These are phyloP conservation scores for Xiphorhynchus erythropygius DNA, from an alignment of 2,797 vertebrate species.

Conservation along the genomic window DNA sequence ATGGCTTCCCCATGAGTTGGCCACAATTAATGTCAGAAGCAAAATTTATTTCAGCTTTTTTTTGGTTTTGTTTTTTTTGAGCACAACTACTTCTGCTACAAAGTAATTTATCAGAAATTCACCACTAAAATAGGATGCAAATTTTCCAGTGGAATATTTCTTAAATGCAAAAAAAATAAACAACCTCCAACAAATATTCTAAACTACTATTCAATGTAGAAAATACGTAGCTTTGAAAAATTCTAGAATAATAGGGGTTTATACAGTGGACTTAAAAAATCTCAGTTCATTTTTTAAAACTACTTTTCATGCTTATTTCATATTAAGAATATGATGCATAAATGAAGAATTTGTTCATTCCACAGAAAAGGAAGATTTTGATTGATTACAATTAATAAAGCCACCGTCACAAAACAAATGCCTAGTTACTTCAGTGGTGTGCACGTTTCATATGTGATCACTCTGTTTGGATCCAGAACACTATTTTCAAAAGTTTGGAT, in stretches of 20 bases:
- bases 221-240: not conserved
- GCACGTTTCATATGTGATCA: not conserved
- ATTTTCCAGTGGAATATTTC: not conserved
- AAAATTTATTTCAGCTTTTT: not conserved
- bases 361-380: not conserved
- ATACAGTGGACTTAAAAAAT: not conserved
- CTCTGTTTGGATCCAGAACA: not conserved
- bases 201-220: not conserved
- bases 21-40: not conserved
- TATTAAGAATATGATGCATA: not conserved
- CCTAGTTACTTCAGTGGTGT: not conserved
- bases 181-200: rapidly evolving
- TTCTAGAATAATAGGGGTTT: not conserved
- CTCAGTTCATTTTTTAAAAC: not conserved
- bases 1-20: not conserved
- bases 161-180: not conserved
- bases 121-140: not conserved
- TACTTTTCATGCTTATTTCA: not conserved
- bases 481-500: not conserved
- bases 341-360: not conserved
- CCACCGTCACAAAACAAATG: not conserved
- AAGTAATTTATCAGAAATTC: not conserved
- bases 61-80: not conserved
- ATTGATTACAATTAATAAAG: not conserved
- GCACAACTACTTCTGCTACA: not conserved